Evolutionary conservation across 2,113 vertebrate species (phyloP), one percentile per base, ranked within the genome.

Genomic region (Sphaerodactylus townsendi): DNA sequence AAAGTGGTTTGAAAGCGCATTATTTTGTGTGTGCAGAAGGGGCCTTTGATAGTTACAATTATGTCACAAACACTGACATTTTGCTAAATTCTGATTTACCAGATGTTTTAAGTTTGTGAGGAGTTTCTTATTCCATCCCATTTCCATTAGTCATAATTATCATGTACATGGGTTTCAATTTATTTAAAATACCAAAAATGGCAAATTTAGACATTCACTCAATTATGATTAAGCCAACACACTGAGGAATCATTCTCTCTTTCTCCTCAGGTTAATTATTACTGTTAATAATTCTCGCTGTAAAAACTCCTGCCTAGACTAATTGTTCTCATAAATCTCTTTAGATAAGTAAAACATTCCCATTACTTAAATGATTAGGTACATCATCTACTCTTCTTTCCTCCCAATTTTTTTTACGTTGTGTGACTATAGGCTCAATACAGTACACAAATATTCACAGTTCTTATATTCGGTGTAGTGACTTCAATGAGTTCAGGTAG

Each of bases 261-360:
- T 70, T 83, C 90, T 28, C 73, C 85, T 79, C 89, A 81, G 90
- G 91, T 94, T 94, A 93, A 94, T 94, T 93, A 93, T 93, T 89
- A 89, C 77, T 90, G 85, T 85, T 92, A 93, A 93, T 94, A 94
- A 93, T 78, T 85, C 70, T 91, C 88, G 80, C 79, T 79, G 85
- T 87, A 75, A 69, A 92, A 89, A 87, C 86, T 87, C 91, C 89
- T 92, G 89, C 92, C 90, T 86, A 64, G 84, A 90, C 91, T 94
- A 95, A 94, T 95, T 93, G 90, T 85, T 81, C 89, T 88, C 93
- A 95, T 94, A 93, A 94, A 95, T 95, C 94, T 94, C 88, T 90
- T 92, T 88, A 92, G 91, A 92, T 89, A 94, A 95, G 91, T 93
- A 85, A 91, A 89, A 94, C 93, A 94, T 91, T 94, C 93, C 91